Conservation (phyloP, 2,888 invertebrate genomes). For the Gastracanthus pulcherrimus region DNA sequence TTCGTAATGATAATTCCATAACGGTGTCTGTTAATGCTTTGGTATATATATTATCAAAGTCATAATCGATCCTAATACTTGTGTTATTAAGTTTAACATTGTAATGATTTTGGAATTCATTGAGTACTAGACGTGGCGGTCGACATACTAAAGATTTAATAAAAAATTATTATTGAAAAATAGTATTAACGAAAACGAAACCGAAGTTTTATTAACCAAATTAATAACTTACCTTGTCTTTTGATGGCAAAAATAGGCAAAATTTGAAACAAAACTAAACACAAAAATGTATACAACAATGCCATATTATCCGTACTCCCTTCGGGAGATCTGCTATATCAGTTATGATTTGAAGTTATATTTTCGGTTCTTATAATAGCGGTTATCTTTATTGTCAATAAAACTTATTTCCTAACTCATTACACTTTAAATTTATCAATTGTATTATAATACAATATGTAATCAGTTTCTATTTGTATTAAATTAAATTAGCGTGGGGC, state of each 20-base stretch:
- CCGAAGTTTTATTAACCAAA: too few species aligned
- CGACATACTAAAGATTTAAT: slow-evolving; percentile 18
- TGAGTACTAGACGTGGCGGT: background rate
- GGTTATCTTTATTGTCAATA: slow-evolving; percentile 4
- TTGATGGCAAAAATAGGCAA: background rate
- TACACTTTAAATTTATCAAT: slow-evolving; percentile 7
- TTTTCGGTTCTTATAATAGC: slow-evolving; percentile 27
- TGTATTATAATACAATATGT: background rate
- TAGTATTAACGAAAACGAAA: too few species aligned
- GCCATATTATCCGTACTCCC: background rate
- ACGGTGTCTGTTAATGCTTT: background rate
- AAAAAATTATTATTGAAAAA: background rate
- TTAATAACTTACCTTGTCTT: background rate
- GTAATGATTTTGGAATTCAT: background rate
- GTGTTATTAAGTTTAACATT: background rate
- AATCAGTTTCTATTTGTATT: background rate
- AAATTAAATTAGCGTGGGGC: too few species aligned
- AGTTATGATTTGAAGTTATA: background rate
- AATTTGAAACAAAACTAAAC: background rate
- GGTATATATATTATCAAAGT: background rate
- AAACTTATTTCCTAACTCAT: slow-evolving; percentile 3
- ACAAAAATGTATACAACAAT: background rate
- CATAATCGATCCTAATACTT: background rate
- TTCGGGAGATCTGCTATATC: background rate
- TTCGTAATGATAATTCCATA: background rate